Percentiles rank a stretch among this genome's conserved stretches.
These are phyloP conservation scores for Centruroides sculpturatus DNA, from an alignment of 1,140 invertebrate species.

Conservation along the genomic window DNA sequence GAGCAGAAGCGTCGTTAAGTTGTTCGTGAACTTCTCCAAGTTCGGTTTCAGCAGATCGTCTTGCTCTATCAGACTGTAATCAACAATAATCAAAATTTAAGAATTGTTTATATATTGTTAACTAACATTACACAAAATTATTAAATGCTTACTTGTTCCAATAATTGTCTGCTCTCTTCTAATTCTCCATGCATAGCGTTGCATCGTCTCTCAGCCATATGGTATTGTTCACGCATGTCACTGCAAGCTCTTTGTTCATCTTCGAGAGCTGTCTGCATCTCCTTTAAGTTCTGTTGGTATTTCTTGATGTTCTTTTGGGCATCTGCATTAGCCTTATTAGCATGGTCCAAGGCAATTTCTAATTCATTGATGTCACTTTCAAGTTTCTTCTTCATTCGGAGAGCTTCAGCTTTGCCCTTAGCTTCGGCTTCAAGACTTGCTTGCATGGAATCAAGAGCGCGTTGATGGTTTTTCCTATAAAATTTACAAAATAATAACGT, in stretches of 20 bases:
- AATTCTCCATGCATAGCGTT: constrained; percentile 89
- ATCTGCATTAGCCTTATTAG: constrained; percentile 95
- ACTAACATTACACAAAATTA: neutral
- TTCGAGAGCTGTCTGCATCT: constrained; percentile 84
- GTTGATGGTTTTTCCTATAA: constrained; percentile 89
- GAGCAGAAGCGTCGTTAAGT: constrained; percentile 83
- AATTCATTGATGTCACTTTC: constrained; percentile 99
- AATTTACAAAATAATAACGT: neutral
- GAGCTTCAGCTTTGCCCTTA: constrained; percentile 96
- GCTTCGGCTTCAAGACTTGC: constrained; percentile 96
- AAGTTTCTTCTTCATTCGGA: constrained; percentile 99
- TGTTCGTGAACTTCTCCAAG: constrained; percentile 92
- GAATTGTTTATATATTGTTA: neutral
- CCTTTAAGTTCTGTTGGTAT: constrained; percentile 93
- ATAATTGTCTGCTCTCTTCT: constrained; percentile 84
- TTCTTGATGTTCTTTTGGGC: constrained; percentile 97
- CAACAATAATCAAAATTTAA: neutral
- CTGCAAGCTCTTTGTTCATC: constrained; percentile 95
- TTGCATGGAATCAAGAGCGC: constrained; percentile 98
- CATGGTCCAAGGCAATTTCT: constrained; percentile 94
- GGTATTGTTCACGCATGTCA: constrained; percentile 89
- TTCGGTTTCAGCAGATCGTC: constrained; percentile 92
- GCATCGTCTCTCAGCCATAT: constrained; percentile 88
- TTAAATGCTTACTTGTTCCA: constrained; percentile 58
- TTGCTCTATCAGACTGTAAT: constrained; percentile 64